These are phyloP conservation scores for Nephrocerus scutellatus DNA, from an alignment of 2,888 invertebrate genomes.

Conservation along the genomic window DNA sequence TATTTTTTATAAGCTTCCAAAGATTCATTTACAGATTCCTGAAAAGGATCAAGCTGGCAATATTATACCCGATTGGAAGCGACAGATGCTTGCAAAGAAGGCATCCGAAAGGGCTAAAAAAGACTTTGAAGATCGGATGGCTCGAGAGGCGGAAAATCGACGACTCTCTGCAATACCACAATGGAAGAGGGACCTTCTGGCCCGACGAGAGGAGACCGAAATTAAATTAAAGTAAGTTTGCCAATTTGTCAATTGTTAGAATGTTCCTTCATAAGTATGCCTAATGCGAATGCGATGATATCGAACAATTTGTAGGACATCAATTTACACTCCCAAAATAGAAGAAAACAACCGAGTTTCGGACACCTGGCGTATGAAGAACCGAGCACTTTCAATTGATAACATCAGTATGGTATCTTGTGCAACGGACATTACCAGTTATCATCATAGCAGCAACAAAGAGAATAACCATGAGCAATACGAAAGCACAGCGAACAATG, in stretches of 20 bases:
- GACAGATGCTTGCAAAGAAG: conserved; percentile 91
- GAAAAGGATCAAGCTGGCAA: conserved; percentile 83
- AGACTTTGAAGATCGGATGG: conserved; percentile 80
- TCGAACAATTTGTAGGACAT: conserved; percentile 51
- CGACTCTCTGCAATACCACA: conserved; percentile 81
- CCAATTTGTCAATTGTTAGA: conserved; percentile 3
- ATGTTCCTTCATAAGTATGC: too few relatives aligned
- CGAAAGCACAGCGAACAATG: conserved; percentile 18
- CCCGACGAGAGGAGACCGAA: conserved; percentile 72
- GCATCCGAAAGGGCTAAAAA: conserved; percentile 88
- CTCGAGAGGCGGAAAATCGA: conserved; percentile 75
- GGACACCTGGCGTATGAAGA: conserved; percentile 48
- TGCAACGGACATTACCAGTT: conserved; percentile 34
- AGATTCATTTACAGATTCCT: conserved; percentile 63
- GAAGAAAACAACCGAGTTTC: conserved; percentile 52
- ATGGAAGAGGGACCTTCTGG: conserved; percentile 87
- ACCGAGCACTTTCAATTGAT: conserved; percentile 58
- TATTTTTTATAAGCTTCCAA: conserved; percentile 29
- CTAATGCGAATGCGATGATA: background rate
- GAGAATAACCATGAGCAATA: conserved; percentile 21
- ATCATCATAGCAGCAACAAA: conserved; percentile 26
- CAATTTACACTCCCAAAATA: conserved; percentile 65
- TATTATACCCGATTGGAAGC: conserved; percentile 88
- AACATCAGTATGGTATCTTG: conserved; percentile 51
- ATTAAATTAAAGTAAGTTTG: conserved; percentile 62